Conservation (phyloP, 1,140 invertebrate genomes). For the Dreissena rostriformis region DNA sequence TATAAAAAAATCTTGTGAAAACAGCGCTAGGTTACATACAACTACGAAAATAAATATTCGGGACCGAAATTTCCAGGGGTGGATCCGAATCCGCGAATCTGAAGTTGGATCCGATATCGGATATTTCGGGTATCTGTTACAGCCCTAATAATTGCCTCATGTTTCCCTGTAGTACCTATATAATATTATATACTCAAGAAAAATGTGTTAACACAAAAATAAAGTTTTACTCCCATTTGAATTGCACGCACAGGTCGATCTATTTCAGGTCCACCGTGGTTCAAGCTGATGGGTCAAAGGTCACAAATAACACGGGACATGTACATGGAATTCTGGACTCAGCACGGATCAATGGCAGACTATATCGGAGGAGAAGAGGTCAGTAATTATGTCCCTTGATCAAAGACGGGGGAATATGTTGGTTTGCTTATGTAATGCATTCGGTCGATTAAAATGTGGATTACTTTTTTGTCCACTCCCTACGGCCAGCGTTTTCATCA, state of each 20-base stretch:
- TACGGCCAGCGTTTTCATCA: background rate
- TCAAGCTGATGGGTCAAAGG: slow-evolving; percentile 61
- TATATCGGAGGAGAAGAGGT: slow-evolving; percentile 55
- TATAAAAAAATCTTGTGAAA: too few species aligned
- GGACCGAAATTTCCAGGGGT: too few species aligned
- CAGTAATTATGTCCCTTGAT: too few species aligned
- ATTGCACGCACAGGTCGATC: background rate
- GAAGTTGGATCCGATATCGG: too few species aligned
- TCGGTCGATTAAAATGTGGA: too few species aligned
- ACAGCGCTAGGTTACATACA: too few species aligned
- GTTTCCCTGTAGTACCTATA: too few species aligned
- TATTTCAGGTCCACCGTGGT: slow-evolving; percentile 67
- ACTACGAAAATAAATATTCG: too few species aligned
- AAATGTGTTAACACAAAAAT: background rate
- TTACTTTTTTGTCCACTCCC: background rate
- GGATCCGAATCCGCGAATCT: too few species aligned
- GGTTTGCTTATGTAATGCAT: too few species aligned
- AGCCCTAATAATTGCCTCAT: too few species aligned
- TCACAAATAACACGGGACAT: slow-evolving; percentile 63
- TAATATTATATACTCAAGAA: background rate
- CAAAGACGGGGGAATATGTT: slow-evolving; percentile 26
- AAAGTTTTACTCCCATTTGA: background rate
- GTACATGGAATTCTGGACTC: slow-evolving; percentile 59
- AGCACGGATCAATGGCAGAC: slow-evolving; percentile 58
- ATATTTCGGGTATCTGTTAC: too few species aligned